Base-by-base conservation (phyloP, 2,113 vertebrate genomes). In the Rhegmatorhina hoffmannsi region DNA sequence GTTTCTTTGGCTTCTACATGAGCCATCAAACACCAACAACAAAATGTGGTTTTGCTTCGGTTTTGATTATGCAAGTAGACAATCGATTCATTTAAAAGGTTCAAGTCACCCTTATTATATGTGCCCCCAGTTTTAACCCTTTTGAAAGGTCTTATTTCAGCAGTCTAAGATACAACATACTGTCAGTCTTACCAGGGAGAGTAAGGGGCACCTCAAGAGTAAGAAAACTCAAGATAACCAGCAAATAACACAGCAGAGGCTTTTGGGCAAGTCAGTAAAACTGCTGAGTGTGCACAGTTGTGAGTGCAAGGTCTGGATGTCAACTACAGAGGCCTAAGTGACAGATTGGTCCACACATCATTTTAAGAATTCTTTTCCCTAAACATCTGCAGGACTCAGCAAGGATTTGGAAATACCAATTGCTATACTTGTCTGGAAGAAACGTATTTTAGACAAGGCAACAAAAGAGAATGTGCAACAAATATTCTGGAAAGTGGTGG, bases 341-440 rank as follows among this genome's bases (percentile, higher is more conserved):
- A 53, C 66, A 56, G 24, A 58, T 43, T 79, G 36, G 23, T 19
- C 78, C 31, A 53, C 25, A 44, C 1, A 43, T 0, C 0, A 13
- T 62, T 85, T 66, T 17, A 79, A 0, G 0, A 60, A 67, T 79
- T 89, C 46, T 70, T 70, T 70, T 44, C 40, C 40, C n/a, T 52
- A 47, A 74, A 62, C 11, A 62, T 49, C 43, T 79, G 28, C 24
- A 67, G 47, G 38, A 62, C 31, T 76, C 16, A 10, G 21, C 46
- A 83, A 53, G 20, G 28, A 84, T 46, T 87, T 44, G 55, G 34
- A 75, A 80, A 80, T 12, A 59, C 2, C 31, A 72, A 52, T 14
- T 46, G 46, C 43, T 63, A 72, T 0, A 0, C 11, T 33, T 63
- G 70, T 13, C 46, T 4, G 8, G 75, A 91, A 84, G 28, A 43